Conservation (phyloP, 2,113 vertebrate species). For the Myodes glareolus region DNA sequence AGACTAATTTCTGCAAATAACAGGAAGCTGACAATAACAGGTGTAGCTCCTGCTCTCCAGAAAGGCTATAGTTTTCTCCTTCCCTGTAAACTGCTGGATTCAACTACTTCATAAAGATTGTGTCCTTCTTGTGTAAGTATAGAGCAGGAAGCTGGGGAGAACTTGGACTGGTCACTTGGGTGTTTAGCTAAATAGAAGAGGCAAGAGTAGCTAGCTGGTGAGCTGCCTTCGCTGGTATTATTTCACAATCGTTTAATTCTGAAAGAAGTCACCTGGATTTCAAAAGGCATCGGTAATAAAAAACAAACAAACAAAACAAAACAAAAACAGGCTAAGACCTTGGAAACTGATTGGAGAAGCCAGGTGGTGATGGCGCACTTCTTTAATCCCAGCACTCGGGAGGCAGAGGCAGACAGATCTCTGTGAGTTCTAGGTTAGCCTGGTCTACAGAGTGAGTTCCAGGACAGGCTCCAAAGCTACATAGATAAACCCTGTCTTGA, state of each 20-base stretch:
- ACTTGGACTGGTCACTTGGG: not conserved
- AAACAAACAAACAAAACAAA: too few relatives aligned
- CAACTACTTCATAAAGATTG: not conserved
- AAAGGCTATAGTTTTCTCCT: not conserved
- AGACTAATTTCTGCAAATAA: conserved; percentile 49
- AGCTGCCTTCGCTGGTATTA: not conserved
- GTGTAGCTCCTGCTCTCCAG: not conserved
- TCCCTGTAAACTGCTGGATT: not conserved
- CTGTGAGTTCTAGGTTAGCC: too few relatives aligned
- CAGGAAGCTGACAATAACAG: not conserved
- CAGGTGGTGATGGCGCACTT: too few relatives aligned
- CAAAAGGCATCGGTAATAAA: not conserved
- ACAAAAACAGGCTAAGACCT: conserved; percentile 10
- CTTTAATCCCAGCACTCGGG: too few relatives aligned
- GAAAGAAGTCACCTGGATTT: conserved; percentile 15
- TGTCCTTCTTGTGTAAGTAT: not conserved
- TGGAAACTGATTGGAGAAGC: conserved; percentile 4
- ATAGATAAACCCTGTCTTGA: too few relatives aligned
- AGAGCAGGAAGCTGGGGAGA: not conserved
- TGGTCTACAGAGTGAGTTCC: too few relatives aligned
- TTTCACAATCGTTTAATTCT: not conserved
- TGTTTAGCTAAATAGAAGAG: not conserved
- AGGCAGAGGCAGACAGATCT: too few relatives aligned
- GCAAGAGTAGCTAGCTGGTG: not conserved
- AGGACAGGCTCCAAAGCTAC: too few relatives aligned